A percentile compares a stretch with the other conserved stretches of the same genome.
phyloP scores from a whole-genome alignment of 2,113 vertebrate species.

The Nannobrachium achirus region DNA sequence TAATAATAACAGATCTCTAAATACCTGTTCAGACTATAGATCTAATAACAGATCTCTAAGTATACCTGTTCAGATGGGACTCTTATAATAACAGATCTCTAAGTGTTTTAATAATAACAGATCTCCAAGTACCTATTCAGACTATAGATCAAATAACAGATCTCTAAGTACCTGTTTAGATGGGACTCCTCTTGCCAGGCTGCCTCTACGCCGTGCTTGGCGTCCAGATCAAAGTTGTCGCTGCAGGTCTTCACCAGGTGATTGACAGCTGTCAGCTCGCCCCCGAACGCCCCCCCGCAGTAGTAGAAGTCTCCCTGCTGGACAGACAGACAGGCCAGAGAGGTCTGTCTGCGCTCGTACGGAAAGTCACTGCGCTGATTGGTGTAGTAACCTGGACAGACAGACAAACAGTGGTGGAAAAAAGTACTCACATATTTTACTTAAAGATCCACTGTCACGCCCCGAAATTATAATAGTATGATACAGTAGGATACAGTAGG shows the following conservation, averaged over 20 bases:
- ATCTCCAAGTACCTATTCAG: too few species aligned
- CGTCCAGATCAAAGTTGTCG: conserved; percentile 72
- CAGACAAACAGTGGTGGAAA: not conserved
- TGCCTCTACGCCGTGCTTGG: conserved; percentile 73
- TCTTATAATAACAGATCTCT: too few species aligned
- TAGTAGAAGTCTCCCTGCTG: conserved; percentile 83
- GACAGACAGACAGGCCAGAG: conserved; percentile 65
- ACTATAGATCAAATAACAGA: too few species aligned
- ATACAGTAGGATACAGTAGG: too few species aligned
- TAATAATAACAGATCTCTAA: too few species aligned
- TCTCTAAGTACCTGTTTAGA: conserved; percentile 79
- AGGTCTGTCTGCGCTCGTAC: conserved; percentile 73
- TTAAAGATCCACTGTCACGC: too few species aligned
- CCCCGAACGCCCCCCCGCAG: conserved; percentile 75
- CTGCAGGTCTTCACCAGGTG: conserved; percentile 74
- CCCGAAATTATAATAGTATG: too few species aligned
- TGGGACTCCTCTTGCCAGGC: conserved; percentile 84
- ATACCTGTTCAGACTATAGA: too few species aligned
- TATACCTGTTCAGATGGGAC: too few species aligned
- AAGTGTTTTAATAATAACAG: too few species aligned
- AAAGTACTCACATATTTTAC: not conserved
- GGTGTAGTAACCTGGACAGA: conserved; percentile 68
- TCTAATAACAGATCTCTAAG: too few species aligned
- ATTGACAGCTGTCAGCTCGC: conserved; percentile 56
- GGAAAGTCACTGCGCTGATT: conserved; percentile 48